Conservation (phyloP, 2,113 vertebrate species). For the Lamprologus callipterus region DNA sequence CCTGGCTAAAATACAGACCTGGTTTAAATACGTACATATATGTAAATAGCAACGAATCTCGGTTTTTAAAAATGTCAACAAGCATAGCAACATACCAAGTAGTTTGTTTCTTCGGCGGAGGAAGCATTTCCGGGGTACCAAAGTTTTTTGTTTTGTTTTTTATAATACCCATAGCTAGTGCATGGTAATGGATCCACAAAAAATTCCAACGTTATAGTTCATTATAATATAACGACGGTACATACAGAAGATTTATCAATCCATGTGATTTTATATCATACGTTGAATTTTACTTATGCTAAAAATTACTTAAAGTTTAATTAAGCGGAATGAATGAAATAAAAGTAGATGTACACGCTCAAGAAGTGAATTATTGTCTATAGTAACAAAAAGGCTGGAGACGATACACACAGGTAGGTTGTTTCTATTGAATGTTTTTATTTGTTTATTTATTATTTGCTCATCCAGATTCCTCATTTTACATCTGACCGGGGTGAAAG, state of each 20-base stretch:
- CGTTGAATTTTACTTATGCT: neutral
- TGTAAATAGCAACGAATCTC: neutral
- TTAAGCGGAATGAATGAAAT: neutral
- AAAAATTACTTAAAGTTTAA: neutral
- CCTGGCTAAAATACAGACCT: fast-evolving
- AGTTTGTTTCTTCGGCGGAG: neutral
- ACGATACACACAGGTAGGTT: neutral
- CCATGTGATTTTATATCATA: neutral
- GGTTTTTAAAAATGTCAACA: neutral
- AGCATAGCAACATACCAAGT: neutral
- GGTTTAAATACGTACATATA: neutral
- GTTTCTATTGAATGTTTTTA: neutral
- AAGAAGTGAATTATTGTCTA: neutral
- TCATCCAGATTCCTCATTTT: neutral
- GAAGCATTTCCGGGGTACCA: conserved; percentile 16
- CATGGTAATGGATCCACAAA: neutral
- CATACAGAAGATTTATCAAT: neutral
- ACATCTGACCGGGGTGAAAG: neutral
- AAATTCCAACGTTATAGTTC: neutral
- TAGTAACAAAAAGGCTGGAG: neutral
- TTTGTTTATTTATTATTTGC: neutral
- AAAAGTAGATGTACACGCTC: neutral
- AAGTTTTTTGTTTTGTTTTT: neutral
- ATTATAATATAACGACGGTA: neutral
- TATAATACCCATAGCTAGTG: neutral